Conservation (phyloP, 2,113 vertebrate species). For the Brienomyrus longianalis region DNA sequence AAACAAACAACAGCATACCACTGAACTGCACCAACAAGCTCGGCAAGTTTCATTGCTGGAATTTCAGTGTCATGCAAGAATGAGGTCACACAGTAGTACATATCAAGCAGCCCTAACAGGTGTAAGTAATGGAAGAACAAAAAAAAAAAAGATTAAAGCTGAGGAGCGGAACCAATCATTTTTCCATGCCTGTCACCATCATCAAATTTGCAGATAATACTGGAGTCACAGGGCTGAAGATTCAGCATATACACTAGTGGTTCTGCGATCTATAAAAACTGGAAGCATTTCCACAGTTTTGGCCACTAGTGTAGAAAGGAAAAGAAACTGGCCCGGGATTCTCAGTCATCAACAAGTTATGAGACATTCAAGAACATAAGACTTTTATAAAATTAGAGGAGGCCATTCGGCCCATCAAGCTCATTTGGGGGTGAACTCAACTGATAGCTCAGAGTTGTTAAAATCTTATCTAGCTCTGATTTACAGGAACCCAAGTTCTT, state of each 20-base stretch:
- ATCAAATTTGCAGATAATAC: not conserved
- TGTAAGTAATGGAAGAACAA: not conserved
- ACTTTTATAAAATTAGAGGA: too few relatives aligned
- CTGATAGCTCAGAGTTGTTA: too few relatives aligned
- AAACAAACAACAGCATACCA: not conserved
- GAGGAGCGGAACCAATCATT: not conserved
- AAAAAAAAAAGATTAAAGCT: not conserved
- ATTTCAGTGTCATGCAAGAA: not conserved
- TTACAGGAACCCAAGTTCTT: too few relatives aligned
- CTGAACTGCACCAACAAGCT: not conserved
- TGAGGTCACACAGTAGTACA: not conserved
- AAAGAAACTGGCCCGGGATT: not conserved
- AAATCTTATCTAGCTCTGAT: too few relatives aligned
- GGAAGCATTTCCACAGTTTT: too few relatives aligned
- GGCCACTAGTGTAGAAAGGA: not conserved
- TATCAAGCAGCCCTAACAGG: not conserved
- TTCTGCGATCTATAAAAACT: too few relatives aligned
- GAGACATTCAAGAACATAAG: too few relatives aligned
- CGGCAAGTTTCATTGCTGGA: not conserved
- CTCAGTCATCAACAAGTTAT: not conserved
- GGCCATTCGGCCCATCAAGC: too few relatives aligned
- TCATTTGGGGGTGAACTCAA: too few relatives aligned
- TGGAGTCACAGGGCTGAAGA: not conserved
- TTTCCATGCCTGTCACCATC: not conserved
- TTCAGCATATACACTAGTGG: not conserved